Percentiles rank a stretch among this genome's conserved stretches.
Evolutionary conservation across 2,888 invertebrate genomes (phyloP).

Genomic region (Aelia acuminata): DNA sequence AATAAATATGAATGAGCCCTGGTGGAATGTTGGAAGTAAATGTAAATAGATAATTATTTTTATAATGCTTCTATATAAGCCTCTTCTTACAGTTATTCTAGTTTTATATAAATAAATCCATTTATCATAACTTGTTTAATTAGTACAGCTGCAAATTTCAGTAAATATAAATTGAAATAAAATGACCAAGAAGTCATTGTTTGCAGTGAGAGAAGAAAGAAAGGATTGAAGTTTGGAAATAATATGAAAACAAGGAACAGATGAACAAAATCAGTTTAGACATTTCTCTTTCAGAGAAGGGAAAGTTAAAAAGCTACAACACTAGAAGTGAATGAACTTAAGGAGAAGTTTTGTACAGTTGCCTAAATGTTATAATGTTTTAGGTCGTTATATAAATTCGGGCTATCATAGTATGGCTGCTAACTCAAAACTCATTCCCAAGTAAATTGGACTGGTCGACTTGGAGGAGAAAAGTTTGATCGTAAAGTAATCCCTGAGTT

Average conservation of each 20-base stretch:
- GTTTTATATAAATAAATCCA: too few species aligned
- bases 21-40: too few species aligned
- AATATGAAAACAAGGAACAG: not conserved
- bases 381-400: constrained; percentile 33
- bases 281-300: not conserved
- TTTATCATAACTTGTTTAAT: too few species aligned
- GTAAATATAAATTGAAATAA: too few species aligned
- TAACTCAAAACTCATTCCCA: constrained; percentile 28
- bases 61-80: too few species aligned
- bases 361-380: constrained; percentile 27
- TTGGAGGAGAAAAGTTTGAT: constrained; percentile 37
- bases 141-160: too few species aligned
- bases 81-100: too few species aligned
- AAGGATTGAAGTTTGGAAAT: not conserved
- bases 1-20: too few species aligned
- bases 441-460: constrained; percentile 21
- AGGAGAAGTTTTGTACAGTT: not conserved
- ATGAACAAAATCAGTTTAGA: not conserved
- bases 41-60: too few species aligned
- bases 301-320: not conserved
- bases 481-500: constrained; percentile 40
- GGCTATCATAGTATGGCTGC: constrained; percentile 10
- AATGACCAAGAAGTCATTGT: too few species aligned
- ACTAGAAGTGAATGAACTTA: not conserved
- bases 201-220: too few species aligned